Conservation (phyloP, 2,113 vertebrate genomes). For the Suricata suricatta region DNA sequence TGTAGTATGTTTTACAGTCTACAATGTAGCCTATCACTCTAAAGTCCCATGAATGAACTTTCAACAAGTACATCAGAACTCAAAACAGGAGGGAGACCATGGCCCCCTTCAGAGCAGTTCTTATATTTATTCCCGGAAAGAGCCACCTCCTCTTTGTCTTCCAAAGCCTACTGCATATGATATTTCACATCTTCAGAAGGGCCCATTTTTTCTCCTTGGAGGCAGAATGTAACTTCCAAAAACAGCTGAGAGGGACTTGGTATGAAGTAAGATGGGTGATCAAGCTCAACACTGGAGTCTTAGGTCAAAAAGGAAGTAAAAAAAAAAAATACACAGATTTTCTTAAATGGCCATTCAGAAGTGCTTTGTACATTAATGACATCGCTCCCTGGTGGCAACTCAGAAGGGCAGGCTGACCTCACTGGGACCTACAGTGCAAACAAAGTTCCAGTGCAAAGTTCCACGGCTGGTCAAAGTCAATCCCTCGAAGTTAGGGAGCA, state of each 20-base stretch:
- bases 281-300: neutral
- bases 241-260: neutral
- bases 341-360: neutral
- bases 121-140: neutral
- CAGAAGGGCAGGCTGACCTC: neutral
- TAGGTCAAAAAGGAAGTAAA: neutral
- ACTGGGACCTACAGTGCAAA: neutral
- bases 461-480: neutral
- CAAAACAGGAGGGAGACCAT: neutral
- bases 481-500: neutral
- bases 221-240: neutral
- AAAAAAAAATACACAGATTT: neutral
- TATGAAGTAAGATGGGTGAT: neutral
- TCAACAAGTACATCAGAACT: conserved; percentile 8
- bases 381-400: neutral
- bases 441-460: neutral
- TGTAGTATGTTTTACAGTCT: neutral
- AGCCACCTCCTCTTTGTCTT: neutral
- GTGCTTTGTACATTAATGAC: neutral
- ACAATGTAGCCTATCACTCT: neutral
- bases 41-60: neutral
- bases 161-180: too few relatives aligned
- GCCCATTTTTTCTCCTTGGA: neutral
- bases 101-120: neutral
- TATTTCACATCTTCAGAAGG: too few relatives aligned